A percentile compares a stretch with the other conserved stretches of the same genome.
Evolutionary conservation across 1,140 invertebrate species (phyloP).

Genomic region (Drosophila ficusphila): DNA sequence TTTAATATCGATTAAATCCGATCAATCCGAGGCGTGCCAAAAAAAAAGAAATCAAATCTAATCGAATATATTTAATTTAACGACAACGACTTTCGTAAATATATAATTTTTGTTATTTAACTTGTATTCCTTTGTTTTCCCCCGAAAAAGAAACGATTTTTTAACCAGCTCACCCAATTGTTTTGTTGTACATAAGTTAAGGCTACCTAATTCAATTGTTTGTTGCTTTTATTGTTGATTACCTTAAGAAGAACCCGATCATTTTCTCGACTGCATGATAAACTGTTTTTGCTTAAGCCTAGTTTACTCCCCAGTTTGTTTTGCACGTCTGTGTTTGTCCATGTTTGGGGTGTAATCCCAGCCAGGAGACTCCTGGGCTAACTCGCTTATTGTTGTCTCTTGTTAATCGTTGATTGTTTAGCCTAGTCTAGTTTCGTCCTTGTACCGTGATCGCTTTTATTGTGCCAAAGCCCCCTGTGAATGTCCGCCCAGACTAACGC

Average conservation of each 20-base stretch:
- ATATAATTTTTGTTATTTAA: slow-evolving; percentile 59
- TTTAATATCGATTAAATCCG: neutral
- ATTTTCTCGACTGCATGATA: slow-evolving; percentile 16
- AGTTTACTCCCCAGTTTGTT: neutral
- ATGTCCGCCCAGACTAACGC: slow-evolving; percentile 19
- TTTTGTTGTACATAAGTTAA: slow-evolving; percentile 13
- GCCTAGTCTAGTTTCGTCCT: slow-evolving; percentile 6
- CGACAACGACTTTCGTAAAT: slow-evolving; percentile 24
- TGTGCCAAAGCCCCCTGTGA: slow-evolving; percentile 16
- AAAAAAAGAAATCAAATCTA: neutral
- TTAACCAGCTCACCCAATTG: slow-evolving; percentile 1
- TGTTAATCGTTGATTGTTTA: slow-evolving; percentile 9
- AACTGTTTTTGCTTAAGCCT: slow-evolving; percentile 4
- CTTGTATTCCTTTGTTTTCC: slow-evolving; percentile 23
- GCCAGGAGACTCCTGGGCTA: neutral
- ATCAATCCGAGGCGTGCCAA: neutral
- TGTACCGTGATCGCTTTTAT: slow-evolving; percentile 19
- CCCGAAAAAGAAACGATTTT: slow-evolving; percentile 5
- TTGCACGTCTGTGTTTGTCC: slow-evolving; percentile 7
- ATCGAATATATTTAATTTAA: neutral
- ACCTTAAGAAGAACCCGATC: neutral
- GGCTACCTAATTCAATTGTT: slow-evolving; percentile 14
- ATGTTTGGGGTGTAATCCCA: neutral
- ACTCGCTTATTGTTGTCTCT: neutral
- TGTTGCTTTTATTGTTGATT: slow-evolving; percentile 16